Evolutionary conservation across 2,113 vertebrate genomes (phyloP).

Genomic region (Hemiprocne comata): DNA sequence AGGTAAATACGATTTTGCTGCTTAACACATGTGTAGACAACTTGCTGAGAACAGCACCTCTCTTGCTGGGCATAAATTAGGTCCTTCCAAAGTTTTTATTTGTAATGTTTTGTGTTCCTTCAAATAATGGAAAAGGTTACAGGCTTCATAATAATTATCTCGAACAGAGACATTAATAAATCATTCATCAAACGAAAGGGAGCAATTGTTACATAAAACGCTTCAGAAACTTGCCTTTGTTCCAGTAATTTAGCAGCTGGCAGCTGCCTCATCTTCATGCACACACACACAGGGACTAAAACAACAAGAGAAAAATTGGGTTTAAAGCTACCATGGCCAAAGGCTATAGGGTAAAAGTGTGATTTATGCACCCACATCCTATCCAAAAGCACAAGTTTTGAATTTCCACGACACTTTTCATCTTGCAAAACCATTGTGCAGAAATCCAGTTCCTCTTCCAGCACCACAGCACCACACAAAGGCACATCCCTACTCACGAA

Average conservation of each 20-base stretch:
- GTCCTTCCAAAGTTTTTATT: neutral
- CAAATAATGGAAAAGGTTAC: slow-evolving; percentile 30
- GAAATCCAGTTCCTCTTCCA: neutral
- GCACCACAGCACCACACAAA: neutral
- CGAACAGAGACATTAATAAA: slow-evolving; percentile 44
- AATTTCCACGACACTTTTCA: neutral
- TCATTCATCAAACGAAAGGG: slow-evolving; percentile 55
- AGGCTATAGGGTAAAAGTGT: neutral
- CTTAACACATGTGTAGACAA: neutral
- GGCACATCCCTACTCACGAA: neutral
- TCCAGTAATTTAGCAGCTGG: slow-evolving; percentile 52
- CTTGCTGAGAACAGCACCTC: neutral
- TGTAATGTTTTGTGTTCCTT: neutral
- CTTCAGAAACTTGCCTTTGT: slow-evolving; percentile 44
- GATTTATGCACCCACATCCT: neutral
- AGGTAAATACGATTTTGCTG: neutral
- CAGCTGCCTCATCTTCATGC: slow-evolving; percentile 37
- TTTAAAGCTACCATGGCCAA: neutral
- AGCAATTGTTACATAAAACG: slow-evolving; percentile 31
- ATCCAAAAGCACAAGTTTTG: neutral
- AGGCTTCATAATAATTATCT: slow-evolving; percentile 11
- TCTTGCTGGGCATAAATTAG: neutral
- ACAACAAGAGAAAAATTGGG: neutral
- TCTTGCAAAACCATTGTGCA: neutral
- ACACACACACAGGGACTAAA: neutral